phyloP scores from a whole-genome alignment of 2,888 invertebrate species.

The Pyrrhosoma nymphula region DNA sequence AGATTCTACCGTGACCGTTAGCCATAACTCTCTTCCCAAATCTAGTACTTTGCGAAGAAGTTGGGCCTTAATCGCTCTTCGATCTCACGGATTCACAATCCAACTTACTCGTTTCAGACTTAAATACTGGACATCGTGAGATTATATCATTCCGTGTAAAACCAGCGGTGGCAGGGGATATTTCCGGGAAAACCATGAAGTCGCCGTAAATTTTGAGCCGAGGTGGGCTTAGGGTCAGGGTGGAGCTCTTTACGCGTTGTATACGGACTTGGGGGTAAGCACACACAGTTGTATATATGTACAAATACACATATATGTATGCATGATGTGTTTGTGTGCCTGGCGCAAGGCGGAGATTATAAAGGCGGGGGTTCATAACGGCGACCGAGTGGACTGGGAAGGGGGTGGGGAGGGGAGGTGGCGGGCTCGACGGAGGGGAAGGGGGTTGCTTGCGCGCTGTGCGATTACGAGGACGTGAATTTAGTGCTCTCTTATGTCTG shows the following conservation, averaged over 20 bases:
- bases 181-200: background rate
- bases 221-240: background rate
- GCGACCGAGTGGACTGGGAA: background rate
- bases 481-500: background rate
- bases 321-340: background rate
- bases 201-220: background rate
- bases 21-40: background rate
- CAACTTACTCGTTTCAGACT: background rate
- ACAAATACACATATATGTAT: background rate
- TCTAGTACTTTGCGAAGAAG: background rate
- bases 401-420: background rate
- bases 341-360: background rate
- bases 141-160: background rate
- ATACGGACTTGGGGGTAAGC: background rate
- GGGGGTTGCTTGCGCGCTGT: background rate
- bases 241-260: background rate
- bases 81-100: background rate
- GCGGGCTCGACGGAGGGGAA: background rate
- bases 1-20: no score
- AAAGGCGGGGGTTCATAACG: background rate
- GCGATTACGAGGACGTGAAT: constrained; percentile 2
- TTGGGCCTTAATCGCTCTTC: background rate
- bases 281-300: background rate
- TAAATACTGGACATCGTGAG: background rate
- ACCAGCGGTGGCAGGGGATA: background rate